Conservation (phyloP, 2,113 vertebrate genomes). For the Rhinoderma darwinii region DNA sequence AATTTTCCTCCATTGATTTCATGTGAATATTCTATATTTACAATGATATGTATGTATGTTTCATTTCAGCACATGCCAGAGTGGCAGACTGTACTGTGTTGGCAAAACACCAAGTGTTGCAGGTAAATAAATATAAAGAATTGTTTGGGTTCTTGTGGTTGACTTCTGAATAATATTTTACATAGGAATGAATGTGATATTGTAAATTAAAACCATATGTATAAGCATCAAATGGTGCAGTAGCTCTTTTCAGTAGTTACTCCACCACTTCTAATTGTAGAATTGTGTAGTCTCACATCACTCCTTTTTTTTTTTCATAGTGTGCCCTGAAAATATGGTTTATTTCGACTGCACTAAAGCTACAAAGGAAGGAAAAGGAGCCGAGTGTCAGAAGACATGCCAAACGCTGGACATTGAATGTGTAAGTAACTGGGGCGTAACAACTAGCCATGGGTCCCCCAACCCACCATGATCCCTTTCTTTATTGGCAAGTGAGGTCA, state of each 20-base stretch:
- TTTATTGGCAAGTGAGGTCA: background rate
- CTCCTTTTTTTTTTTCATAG: conserved; percentile 39
- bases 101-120: background rate
- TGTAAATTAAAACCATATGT: background rate
- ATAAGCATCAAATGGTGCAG: background rate
- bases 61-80: conserved; percentile 33
- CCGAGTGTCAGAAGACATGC: conserved; percentile 50
- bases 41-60: background rate
- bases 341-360: conserved; percentile 49
- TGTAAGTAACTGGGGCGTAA: conserved; percentile 47
- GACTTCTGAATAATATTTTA: background rate
- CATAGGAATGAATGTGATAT: background rate
- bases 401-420: conserved; percentile 52
- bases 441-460: background rate
- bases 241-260: background rate
- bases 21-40: background rate
- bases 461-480: background rate
- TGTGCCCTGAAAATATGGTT: conserved; percentile 38
- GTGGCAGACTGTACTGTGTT: conserved; percentile 35
- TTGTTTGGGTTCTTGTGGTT: background rate
- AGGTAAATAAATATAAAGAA: conserved; percentile 16
- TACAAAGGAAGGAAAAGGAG: background rate
- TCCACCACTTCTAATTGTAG: too few species aligned
- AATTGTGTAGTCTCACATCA: background rate
- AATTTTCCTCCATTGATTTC: background rate